These are phyloP conservation scores for Erebia palarica DNA, from an alignment of 2,888 invertebrate genomes.

Conservation along the genomic window DNA sequence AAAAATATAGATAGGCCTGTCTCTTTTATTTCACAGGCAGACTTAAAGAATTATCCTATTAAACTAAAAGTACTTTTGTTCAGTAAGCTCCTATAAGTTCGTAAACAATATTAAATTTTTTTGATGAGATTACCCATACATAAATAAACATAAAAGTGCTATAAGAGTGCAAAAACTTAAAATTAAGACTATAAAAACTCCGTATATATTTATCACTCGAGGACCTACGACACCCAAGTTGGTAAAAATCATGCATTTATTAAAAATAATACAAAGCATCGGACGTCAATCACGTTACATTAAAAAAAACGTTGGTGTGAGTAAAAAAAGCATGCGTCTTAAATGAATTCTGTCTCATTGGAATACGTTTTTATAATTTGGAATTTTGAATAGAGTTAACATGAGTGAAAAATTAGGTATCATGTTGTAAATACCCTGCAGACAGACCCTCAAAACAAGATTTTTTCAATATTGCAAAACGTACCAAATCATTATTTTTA, in stretches of 20 bases:
- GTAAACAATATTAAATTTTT: too few species aligned
- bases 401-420: background rate
- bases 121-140: background rate
- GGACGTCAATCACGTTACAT: background rate
- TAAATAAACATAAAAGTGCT: background rate
- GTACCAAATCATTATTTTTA: background rate
- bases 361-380: slow-evolving; percentile 27
- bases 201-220: background rate
- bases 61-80: too few species aligned
- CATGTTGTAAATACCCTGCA: background rate
- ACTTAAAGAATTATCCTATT: too few species aligned
- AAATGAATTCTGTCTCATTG: slow-evolving; percentile 34
- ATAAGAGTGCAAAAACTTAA: slow-evolving; percentile 7
- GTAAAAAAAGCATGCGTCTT: slow-evolving; percentile 24
- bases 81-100: too few species aligned
- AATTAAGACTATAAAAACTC: background rate
- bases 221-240: background rate
- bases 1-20: too few species aligned
- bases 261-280: background rate
- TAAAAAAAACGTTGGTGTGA: background rate
- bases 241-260: background rate
- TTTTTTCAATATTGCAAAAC: background rate
- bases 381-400: background rate
- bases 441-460: too few species aligned
- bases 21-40: too few species aligned